phyloP scores from a whole-genome alignment of 2,888 invertebrate genomes.

The Andrena chrysosceles region DNA sequence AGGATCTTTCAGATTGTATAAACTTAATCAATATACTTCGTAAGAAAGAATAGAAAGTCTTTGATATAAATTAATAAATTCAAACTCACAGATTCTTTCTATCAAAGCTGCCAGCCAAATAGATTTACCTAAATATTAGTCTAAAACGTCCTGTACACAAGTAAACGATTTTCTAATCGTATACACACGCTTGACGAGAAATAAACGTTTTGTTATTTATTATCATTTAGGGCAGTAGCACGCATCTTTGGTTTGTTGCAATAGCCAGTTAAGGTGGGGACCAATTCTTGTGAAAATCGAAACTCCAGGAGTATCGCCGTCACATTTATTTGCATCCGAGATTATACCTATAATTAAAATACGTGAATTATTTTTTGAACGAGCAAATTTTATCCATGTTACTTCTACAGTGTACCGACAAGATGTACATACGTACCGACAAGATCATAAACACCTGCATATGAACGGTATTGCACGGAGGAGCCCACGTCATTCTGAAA shows the following conservation, averaged over 20 bases:
- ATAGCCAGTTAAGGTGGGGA: slow-evolving; percentile 87
- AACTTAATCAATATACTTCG: background rate
- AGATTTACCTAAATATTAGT: too few species aligned
- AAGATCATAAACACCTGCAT: slow-evolving; percentile 86
- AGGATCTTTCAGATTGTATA: too few species aligned
- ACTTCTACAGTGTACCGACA: background rate
- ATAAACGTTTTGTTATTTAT: background rate
- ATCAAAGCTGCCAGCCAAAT: too few species aligned
- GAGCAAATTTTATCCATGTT: background rate
- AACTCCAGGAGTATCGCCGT: slow-evolving; percentile 81
- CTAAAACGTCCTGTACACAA: too few species aligned
- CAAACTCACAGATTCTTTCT: too few species aligned
- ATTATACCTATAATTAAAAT: slow-evolving; percentile 84
- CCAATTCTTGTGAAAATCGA: slow-evolving; percentile 86
- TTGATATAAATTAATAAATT: background rate
- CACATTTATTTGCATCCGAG: slow-evolving; percentile 86
- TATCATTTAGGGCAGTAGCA: slow-evolving; percentile 86
- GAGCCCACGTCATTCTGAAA: slow-evolving; percentile 86
- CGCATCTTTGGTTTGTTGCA: slow-evolving; percentile 86
- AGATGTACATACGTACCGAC: slow-evolving; percentile 83
- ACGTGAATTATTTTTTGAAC: background rate
- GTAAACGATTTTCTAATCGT: background rate
- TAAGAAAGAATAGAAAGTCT: background rate
- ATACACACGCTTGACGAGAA: background rate
- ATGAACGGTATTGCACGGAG: slow-evolving; percentile 86